phyloP scores from a whole-genome alignment of 2,797 vertebrate species.

The Setipinna tenuifilis region DNA sequence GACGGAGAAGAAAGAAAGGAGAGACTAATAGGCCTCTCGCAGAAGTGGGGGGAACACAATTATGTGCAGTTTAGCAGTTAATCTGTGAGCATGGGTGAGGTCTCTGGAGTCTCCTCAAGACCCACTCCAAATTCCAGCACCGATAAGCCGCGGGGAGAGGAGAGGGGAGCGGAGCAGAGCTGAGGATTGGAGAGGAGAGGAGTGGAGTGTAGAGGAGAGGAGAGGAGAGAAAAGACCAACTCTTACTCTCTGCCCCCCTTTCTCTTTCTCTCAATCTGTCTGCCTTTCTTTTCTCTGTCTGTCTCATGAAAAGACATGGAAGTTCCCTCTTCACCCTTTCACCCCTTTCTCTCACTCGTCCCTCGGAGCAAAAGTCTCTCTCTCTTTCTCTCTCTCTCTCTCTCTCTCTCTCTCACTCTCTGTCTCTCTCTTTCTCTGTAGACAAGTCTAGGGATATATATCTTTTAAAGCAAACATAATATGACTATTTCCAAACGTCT shows the following conservation, averaged over 20 bases:
- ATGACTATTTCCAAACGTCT: slow-evolving; percentile 56
- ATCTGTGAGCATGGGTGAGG: slow-evolving; percentile 88
- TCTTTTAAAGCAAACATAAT: slow-evolving; percentile 55
- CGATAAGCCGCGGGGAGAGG: slow-evolving; percentile 79
- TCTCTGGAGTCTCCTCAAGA: slow-evolving; percentile 88
- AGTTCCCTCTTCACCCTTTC: slow-evolving; percentile 17
- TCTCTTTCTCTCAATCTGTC: slow-evolving; percentile 37
- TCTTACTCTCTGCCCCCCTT: slow-evolving; percentile 32
- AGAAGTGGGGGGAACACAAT: slow-evolving; percentile 91
- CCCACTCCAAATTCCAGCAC: slow-evolving; percentile 91
- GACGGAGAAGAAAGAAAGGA: slow-evolving; percentile 74
- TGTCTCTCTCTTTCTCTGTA: slow-evolving; percentile 20
- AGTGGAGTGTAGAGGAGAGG: slow-evolving; percentile 62
- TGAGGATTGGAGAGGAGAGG: background rate
- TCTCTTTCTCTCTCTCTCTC: slow-evolving; percentile 37
- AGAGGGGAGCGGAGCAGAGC: slow-evolving; percentile 59
- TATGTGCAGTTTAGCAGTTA: slow-evolving; percentile 93
- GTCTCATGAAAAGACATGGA: slow-evolving; percentile 24
- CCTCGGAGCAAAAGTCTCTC: slow-evolving; percentile 46
- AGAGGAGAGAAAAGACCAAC: slow-evolving; percentile 65
- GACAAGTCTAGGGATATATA: slow-evolving; percentile 53
- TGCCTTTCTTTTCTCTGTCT: slow-evolving; percentile 36
- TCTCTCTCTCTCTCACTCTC: slow-evolving; percentile 55
- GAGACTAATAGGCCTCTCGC: slow-evolving; percentile 90
- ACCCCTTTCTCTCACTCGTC: slow-evolving; percentile 40